Evolutionary conservation across 1,140 invertebrate species (phyloP), one percentile per base, ranked within the genome.

Genomic region (Nephila pilipes): DNA sequence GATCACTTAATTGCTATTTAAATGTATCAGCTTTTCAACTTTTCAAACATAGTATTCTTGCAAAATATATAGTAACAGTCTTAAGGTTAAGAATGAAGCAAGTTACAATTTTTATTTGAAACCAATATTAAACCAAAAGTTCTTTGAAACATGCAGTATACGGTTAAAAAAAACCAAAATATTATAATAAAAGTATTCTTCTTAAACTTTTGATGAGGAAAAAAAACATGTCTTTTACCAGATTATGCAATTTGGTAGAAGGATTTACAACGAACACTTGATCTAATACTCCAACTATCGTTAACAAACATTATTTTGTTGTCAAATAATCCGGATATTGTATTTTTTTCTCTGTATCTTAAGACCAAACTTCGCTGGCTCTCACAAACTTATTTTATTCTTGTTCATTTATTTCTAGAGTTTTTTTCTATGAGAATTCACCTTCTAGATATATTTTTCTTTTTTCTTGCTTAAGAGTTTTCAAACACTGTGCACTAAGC

Each of bases 291-390:
- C 32, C 16, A 8, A 20, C 29, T 79, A 79, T 79, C 12, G 3
- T 8, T 32, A n/a, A 75, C 65, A 16, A 75, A 32, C n/a, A 32
- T 75, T 75, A 25, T 29, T 29, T 25, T 14, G 25, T 1, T n/a
- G 16, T 14, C 29, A 38, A 80, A 80, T 79, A 80, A 80, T 38
- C 36, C 75, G 8, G 75, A 80, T 80, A 80, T 80, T 80, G 3
- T 46, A 38, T 46, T 46, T 80, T 38, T 16, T 38, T 8, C 38
- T 20, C 38, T 36, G 3, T 46, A 0, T 46, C 29, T 22, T 80
- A 36, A 38, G 29, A 25, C 36, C 18, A 20, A 18, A 79, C 32
- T 80, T n/a, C 36, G 32, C 38, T 18, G 29, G 6, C 8, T 3
- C 20, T 80, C 18, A 38, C 2, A 38, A 80, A 20, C 14, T 80